A percentile compares a stretch with the other conserved stretches of the same genome.
Conservation (phyloP, 2,888 invertebrate genomes). For the Cabera pusaria region DNA sequence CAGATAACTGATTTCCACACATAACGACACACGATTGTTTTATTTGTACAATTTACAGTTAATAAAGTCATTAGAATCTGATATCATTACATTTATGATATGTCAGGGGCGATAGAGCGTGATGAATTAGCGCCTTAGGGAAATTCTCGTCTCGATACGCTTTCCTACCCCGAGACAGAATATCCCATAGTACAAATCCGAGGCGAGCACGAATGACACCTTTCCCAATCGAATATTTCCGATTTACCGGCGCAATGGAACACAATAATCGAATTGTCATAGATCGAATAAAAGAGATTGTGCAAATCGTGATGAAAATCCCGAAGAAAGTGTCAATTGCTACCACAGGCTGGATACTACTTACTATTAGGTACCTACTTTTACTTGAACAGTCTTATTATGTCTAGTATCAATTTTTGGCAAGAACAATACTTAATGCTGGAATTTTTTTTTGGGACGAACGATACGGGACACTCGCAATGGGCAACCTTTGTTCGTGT, state of each 20-base stretch:
- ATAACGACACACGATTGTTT: neutral
- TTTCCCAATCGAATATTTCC: constrained; percentile 23
- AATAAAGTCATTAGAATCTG: constrained; percentile 6
- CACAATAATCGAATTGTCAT: constrained; percentile 11
- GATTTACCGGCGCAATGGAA: constrained; percentile 13
- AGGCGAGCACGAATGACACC: constrained; percentile 24
- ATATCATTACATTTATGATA: constrained; percentile 14
- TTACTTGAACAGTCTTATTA: too few species aligned
- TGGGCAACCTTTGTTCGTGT: too few species aligned
- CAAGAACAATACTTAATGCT: too few species aligned
- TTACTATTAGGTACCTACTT: too few species aligned
- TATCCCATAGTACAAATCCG: too few species aligned
- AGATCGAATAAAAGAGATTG: constrained; percentile 5
- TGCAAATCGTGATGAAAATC: constrained; percentile 10
- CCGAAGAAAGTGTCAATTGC: constrained; percentile 18
- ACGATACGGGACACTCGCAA: too few species aligned
- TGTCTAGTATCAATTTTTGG: too few species aligned
- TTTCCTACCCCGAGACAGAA: constrained; percentile 42
- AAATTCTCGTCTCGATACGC: constrained; percentile 48
- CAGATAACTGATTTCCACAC: neutral
- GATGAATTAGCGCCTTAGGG: constrained; percentile 37
- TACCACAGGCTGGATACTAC: too few species aligned
- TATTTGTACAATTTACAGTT: neutral
- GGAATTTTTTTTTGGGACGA: too few species aligned
- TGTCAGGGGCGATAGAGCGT: constrained; percentile 35